Base-by-base conservation (phyloP, 1,140 invertebrate species). In the Cyphomyrmex costatus region DNA sequence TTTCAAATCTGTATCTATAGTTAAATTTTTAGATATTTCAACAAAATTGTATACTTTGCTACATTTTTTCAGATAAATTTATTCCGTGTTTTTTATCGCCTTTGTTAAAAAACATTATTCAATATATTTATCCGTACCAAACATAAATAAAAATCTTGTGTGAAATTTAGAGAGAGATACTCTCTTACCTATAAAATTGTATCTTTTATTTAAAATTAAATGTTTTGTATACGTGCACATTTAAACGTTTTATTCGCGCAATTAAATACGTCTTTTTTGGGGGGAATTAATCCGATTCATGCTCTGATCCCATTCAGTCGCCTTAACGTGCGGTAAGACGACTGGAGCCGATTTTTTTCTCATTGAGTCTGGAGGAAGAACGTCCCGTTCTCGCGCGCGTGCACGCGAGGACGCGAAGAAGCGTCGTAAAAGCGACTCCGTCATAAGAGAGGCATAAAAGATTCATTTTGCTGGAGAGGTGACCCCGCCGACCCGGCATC, bases 401-500 rank as follows among this genome's bases (percentile, higher is more conserved):
- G 33, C 30, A 33, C 70, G 66, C 56, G 36, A 42, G 3, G 65
- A 89, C 87, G 65, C 71, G 33, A 30, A 77, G 58, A 27, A 86
- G 30, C 66, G 78, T 68, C n/a, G 70, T 90, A 89, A 91, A 89
- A 83, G 60, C 78, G 80, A 87, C 79, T 78, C 42, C 70, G 74
- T 60, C 56, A 61, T 83, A 83, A 83, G 68, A 83, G 83, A 85
- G 76, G 77, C 88, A 90, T 90, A 90, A 90, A 90, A 90, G 89
- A 90, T 90, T 90, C 89, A 90, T 90, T 90, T 90, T 90, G 79
- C 60, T 78, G 65, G 71, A 85, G 88, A 90, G 89, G 86, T 89
- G 90, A 91, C 90, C 90, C 89, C 79, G 85, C 77, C 89, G 90
- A 91, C 90, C 90, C 89, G 78, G 87, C 90, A 91, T 91, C 90